Conservation (phyloP, 2,888 invertebrate genomes). For the Lamproptera curius region DNA sequence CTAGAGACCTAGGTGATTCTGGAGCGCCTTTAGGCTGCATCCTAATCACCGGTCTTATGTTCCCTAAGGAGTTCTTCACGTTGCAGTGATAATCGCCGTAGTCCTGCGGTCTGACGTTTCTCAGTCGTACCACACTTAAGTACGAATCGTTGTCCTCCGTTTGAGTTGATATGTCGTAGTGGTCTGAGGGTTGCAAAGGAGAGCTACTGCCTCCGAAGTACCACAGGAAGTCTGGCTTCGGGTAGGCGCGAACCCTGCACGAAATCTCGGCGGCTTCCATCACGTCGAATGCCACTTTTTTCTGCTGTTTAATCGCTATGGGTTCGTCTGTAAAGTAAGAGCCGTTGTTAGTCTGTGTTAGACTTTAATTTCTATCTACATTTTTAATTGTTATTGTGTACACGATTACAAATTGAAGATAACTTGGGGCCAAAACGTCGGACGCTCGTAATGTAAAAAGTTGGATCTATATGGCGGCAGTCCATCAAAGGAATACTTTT, state of each 20-base stretch:
- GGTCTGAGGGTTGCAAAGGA: conserved; percentile 86
- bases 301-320: conserved; percentile 89
- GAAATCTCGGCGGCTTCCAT: conserved; percentile 91
- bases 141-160: conserved; percentile 91
- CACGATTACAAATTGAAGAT: no score
- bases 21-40: conserved; percentile 93
- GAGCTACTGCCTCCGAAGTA: conserved; percentile 87
- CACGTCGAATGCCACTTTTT: conserved; percentile 92
- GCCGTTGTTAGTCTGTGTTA: no score
- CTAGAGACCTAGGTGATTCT: conserved; percentile 86
- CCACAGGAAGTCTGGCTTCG: conserved; percentile 96
- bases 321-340: conserved; percentile 88
- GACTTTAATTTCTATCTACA: no score
- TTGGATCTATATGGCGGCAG: no score
- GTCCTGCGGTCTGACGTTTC: conserved; percentile 87
- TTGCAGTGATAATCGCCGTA: conserved; percentile 95
- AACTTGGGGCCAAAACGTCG: no score
- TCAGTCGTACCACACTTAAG: conserved; percentile 85
- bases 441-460: no score
- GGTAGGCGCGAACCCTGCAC: conserved; percentile 94
- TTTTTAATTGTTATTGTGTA: no score
- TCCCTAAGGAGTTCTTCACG: conserved; percentile 90
- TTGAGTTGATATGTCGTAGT: conserved; percentile 91
- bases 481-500: no score
- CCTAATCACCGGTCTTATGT: conserved; percentile 84